Base-by-base conservation (phyloP, 1,140 invertebrate genomes). In the Rhyzopertha dominica region DNA sequence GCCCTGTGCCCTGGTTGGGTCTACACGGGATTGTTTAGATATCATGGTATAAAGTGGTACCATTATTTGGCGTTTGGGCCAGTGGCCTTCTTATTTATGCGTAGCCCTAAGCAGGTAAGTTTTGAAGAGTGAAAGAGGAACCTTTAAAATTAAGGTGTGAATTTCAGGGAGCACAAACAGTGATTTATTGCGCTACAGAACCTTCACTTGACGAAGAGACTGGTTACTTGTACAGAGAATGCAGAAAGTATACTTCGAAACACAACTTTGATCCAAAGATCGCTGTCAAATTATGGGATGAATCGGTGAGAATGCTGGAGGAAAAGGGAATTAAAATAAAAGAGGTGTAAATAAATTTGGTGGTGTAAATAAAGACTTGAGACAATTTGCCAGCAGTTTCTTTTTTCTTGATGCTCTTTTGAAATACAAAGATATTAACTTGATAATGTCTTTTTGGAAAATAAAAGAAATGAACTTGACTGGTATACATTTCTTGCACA, bases 1-100 rank as follows among this genome's bases (percentile, higher is more conserved):
- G 76, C 79, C 24, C 75, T 86, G 34, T 90, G 89, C 58, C 91
- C 90, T 14, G 90, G 91, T 18, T 87, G 90, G 62, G 85, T 85
- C 14, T 85, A 85, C 42, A 91, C 90, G 1, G 79, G 81, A 41
- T 68, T 86, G 47, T 85, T 79, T 55, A 80, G 88, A 58, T 66
- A 87, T 55, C 74, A 80, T 4, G 69, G 72, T 36, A 62, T 83
- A 30, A 78, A 72, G 58, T 85, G 81, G 77, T 82, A 84, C 54
- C 79, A 84, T 53, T 82, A 80, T 47, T 68, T 87, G 16, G 30
- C 84, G 4, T 76, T 86, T 62, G 69, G 78, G 1, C 85, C 85
- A 1, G 55, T 87, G 7, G 76, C 80, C 4, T 70, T 84, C 12
- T 60, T 87, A 18, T 86, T 79, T 58, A 77, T 89, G 74, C 74